Base-by-base conservation (phyloP, 92 coral and sea anemone genomes). In the Ricordea florida region DNA sequence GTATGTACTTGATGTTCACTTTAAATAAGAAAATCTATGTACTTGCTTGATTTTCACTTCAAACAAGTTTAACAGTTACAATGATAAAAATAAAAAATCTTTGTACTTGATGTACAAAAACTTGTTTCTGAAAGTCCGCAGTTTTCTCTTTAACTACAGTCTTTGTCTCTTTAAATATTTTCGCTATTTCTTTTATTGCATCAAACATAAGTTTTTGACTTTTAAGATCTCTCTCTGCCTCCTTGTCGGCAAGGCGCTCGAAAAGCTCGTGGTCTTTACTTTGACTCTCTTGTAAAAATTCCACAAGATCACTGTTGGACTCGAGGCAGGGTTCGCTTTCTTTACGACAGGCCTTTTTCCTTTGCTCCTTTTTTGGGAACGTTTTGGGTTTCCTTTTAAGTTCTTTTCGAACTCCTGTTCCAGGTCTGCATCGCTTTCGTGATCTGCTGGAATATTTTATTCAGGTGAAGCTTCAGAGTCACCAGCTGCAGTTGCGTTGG, bases 261-360 rank as follows among this genome's bases (percentile, higher is more conserved):
- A 44, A 65, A 65, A 65, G 30, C 41, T 65, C 27, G 30, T 65
- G 72, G 41, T 65, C 38, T 43, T 47, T 43, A 26, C 57, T 27
- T 47, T 65, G 57, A 32, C 72, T 44, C 57, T 65, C 16, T 47
- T 65, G 40, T 48, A 66, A 46, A 34, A 66, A 66, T 34, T 63
- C 41, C 38, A 45, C 55, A 29, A 41, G 55, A n/a, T 55, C 55
- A 9, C 49, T 40, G 35, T 45, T 63, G 38, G 37, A 30, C 71
- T 63, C 23, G 70, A 62, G 25, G 38, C 53, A 24, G 52, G 36
- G 44, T 40, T 44, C 23, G 38, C 70, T 44, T 40, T 62, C 53
- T 62, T 62, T 25, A 28, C 52, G 70, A 52, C 47, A 62, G 49
- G 70, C 70, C 15, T 14, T 62, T 57, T 57, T 34, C 65, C 65